Base-by-base conservation (phyloP, 2,888 invertebrate species). In the Sturmia bella region DNA sequence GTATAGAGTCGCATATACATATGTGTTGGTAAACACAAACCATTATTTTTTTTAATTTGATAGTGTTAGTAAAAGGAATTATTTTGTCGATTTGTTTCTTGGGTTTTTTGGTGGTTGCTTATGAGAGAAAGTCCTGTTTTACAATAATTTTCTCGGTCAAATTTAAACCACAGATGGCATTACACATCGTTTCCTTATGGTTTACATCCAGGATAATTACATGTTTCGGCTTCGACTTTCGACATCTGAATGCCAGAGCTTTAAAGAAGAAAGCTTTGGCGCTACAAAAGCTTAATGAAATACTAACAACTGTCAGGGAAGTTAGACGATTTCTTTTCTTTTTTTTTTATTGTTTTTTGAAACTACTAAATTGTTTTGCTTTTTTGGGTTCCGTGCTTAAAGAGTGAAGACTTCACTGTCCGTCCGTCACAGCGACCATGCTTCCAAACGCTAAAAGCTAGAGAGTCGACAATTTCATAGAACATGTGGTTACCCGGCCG, bases 91-190 rank as follows among this genome's bases (percentile, higher is more conserved):
- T 61, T 52, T 50, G 21, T 41, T 7, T 2, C 9, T 43, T 56
- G 6, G 7, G 3, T n/a, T 57, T 48, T 6, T 21, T 27, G 21
- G 6, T 27, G 12, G 15, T 15, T 12, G 24, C n/a, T 19, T 37
- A 48, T 39, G 52, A 66, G 63, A 64, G 17, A 64, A 64, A 56
- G 19, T 63, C 32, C 57, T 37, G 57, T 9, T 32, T n/a, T 21
- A 5, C 17, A 37, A 0, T 50, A 7, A 24, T 48, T 13, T 59
- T 15, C 15, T 45, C 9, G 27, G 15, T 9, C 3, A 12, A 61
- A 27, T 39, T 76, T 70, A 48, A 39, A 63, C 24, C 17, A 64
- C 56, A 77, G 77, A 70, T 77, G 77, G 45, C 56, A 27, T 48
- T 48, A 7, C n/a, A 12, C 4, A 27, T 1, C 2, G 12, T 17